Conservation (phyloP, 2,888 invertebrate species). For the Lycocerus yunnanus region DNA sequence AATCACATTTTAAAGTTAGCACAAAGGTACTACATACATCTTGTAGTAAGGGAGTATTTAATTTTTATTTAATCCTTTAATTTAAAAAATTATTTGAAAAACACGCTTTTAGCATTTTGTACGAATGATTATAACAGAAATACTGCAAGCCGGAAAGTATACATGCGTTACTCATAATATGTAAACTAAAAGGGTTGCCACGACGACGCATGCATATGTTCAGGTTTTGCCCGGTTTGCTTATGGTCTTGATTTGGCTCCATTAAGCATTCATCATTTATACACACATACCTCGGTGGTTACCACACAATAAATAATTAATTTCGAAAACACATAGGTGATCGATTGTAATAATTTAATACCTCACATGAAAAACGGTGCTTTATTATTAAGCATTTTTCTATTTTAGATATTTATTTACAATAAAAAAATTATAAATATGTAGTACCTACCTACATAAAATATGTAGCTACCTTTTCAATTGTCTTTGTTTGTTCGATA, state of each 20-base stretch:
- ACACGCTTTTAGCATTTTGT: not conserved
- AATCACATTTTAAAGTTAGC: not conserved
- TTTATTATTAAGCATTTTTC: not conserved
- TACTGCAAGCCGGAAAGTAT: not conserved
- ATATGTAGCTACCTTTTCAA: not conserved
- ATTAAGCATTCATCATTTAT: not conserved
- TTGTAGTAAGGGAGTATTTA: not conserved
- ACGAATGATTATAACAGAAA: not conserved
- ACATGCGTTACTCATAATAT: not conserved
- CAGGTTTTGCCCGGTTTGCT: not conserved
- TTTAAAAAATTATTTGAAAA: not conserved
- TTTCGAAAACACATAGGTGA: not conserved
- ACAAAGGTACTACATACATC: not conserved
- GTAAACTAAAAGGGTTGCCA: not conserved
- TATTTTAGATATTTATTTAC: too few relatives aligned
- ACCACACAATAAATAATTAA: not conserved
- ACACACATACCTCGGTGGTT: not conserved
- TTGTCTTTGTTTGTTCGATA: not conserved
- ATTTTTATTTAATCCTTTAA: not conserved
- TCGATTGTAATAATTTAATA: not conserved
- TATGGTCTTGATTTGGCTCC: not conserved
- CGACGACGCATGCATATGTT: not conserved
- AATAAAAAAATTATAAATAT: too few relatives aligned
- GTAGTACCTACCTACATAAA: too few relatives aligned
- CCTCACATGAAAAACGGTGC: not conserved